These are phyloP conservation scores for Epirrita christyi DNA, from an alignment of 2,888 invertebrate genomes.

Conservation along the genomic window DNA sequence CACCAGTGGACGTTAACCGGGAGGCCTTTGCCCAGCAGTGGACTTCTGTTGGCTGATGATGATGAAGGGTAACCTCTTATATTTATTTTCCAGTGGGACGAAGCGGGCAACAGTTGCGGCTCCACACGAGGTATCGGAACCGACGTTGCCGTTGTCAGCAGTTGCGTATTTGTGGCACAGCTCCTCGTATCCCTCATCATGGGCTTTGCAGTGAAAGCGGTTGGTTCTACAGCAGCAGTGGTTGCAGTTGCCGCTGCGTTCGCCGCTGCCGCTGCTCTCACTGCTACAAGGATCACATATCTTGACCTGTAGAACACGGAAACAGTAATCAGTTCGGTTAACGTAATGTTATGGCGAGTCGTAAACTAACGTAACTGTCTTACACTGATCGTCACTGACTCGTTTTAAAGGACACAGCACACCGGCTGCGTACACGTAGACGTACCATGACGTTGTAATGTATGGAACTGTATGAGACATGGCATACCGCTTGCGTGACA, in stretches of 20 bases:
- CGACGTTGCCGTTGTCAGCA: constrained; percentile 96
- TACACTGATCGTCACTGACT: too few species aligned
- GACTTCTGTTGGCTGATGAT: too few species aligned
- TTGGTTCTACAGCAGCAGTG: constrained; percentile 95
- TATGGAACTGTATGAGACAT: too few species aligned
- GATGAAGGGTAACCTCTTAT: background rate
- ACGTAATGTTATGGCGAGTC: background rate
- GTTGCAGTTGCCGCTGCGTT: constrained; percentile 93
- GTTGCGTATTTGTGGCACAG: constrained; percentile 98
- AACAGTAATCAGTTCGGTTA: background rate
- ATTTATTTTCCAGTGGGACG: constrained; percentile 71
- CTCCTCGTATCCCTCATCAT: constrained; percentile 94
- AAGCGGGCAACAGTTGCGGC: constrained; percentile 73
- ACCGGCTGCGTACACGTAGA: too few species aligned
- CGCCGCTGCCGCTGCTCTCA: constrained; percentile 92
- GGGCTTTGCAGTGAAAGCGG: constrained; percentile 92
- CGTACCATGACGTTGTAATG: too few species aligned
- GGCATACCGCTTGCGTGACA: too few species aligned
- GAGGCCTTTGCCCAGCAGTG: too few species aligned
- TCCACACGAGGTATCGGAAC: constrained; percentile 96
- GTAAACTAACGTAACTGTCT: too few species aligned
- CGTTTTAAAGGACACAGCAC: too few species aligned
- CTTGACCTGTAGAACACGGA: constrained; percentile 88
- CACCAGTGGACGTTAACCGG: too few species aligned
- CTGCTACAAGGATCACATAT: constrained; percentile 95